Evolutionary conservation across 1,140 invertebrate genomes (phyloP).

Genomic region (Atta cephalotes): DNA sequence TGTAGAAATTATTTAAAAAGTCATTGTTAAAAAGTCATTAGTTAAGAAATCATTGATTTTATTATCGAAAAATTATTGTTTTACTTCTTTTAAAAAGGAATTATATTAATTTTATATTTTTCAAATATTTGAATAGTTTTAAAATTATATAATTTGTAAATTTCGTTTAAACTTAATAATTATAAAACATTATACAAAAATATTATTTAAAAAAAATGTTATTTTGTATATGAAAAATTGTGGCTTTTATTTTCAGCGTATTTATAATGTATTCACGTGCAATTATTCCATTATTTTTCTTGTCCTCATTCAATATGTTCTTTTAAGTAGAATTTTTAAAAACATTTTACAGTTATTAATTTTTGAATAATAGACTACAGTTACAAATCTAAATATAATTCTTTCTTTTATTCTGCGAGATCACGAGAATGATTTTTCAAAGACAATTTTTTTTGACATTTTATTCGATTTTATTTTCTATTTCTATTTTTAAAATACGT

Average conservation of each 20-base stretch:
- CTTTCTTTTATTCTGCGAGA: not conserved
- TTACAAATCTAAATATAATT: not conserved
- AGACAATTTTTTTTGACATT: not conserved
- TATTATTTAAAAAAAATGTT: not conserved
- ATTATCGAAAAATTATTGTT: not conserved
- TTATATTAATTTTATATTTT: not conserved
- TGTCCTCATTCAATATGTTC: not conserved
- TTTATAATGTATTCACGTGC: not conserved
- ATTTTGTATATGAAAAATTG: not conserved
- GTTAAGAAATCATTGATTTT: not conserved
- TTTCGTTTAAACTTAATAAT: not conserved
- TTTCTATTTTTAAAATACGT: constrained; percentile 9
- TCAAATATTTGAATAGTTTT: not conserved
- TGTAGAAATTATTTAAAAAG: not conserved
- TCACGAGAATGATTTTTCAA: not conserved
- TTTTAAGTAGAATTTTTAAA: constrained; percentile 1
- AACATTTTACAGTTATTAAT: not conserved
- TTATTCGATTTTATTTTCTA: not conserved
- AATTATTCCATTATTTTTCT: constrained; percentile 4
- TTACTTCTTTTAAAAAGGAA: not conserved
- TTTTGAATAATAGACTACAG: not conserved
- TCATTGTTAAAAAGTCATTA: not conserved
- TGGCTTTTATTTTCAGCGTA: not conserved
- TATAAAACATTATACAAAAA: not conserved
- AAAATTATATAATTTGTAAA: not conserved